Percentiles rank a stretch among this genome's conserved stretches.
Conservation (phyloP, 1,140 invertebrate genomes). For the Callitettix versicolor region DNA sequence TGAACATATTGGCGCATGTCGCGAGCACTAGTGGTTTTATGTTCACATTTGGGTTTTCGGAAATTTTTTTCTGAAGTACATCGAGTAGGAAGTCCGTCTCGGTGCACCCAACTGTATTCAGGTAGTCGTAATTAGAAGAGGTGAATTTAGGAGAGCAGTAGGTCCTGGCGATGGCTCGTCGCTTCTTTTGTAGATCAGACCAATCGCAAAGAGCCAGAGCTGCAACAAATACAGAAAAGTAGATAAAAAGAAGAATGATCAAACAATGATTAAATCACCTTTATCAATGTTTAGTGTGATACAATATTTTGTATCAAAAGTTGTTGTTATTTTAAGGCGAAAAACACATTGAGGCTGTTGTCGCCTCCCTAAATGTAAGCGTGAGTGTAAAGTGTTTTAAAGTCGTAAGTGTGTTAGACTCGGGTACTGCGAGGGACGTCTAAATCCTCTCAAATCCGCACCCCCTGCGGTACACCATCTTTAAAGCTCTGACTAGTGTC, state of each 20-base stretch:
- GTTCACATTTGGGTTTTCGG: conserved; percentile 22
- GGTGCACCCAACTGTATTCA: conserved; percentile 34
- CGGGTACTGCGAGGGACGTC: too few species aligned
- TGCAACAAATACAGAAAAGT: conserved; percentile 46
- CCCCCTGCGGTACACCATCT: too few species aligned
- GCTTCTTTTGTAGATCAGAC: conserved; percentile 64
- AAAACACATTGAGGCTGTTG: too few species aligned
- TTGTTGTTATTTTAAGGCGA: too few species aligned
- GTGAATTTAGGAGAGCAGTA: conserved; percentile 65
- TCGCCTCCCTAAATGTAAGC: too few species aligned
- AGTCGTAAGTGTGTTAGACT: too few species aligned
- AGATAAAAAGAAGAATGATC: too few species aligned
- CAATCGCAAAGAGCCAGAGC: conserved; percentile 77
- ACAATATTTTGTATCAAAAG: too few species aligned
- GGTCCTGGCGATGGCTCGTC: conserved; percentile 60
- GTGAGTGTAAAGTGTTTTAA: too few species aligned
- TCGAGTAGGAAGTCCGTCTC: conserved; percentile 20
- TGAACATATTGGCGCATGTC: conserved; percentile 73
- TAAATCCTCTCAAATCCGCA: too few species aligned
- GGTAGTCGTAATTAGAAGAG: conserved; percentile 52
- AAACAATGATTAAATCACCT: background rate
- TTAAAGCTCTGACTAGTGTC: too few species aligned
- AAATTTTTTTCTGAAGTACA: background rate
- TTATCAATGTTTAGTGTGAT: too few species aligned
- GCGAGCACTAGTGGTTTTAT: conserved; percentile 53